Percentiles rank a stretch among this genome's conserved stretches.
Evolutionary conservation across 2,888 invertebrate genomes (phyloP).

Genomic region (Polietes domitor): DNA sequence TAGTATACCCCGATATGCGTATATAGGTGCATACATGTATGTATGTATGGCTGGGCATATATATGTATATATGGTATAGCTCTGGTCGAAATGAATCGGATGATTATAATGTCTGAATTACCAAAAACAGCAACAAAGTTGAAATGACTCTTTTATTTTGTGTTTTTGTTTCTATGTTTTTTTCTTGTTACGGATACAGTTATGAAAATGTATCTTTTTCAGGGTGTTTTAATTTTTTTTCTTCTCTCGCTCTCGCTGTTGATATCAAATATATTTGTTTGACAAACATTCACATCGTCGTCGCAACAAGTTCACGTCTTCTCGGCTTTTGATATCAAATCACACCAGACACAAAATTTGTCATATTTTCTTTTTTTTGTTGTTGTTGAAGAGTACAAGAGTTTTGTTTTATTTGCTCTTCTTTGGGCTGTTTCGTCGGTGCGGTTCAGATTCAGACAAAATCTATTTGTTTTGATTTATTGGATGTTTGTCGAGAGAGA

Average conservation of each 20-base stretch:
- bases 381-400: neutral
- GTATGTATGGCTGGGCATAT: neutral
- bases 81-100: conserved; percentile 10
- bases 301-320: conserved; percentile 6
- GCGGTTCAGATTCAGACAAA: neutral
- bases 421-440: neutral
- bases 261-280: conserved; percentile 47
- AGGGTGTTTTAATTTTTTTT: conserved; percentile 18
- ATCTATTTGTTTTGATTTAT: conserved; percentile 24
- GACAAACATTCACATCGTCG: conserved; percentile 2
- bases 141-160: neutral
- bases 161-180: neutral
- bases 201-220: conserved; percentile 47
- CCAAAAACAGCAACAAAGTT: conserved; percentile 46
- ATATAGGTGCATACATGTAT: conserved; percentile 16
- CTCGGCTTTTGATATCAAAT: neutral
- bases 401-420: neutral
- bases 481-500: conserved; percentile 22
- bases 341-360: conserved; percentile 1
- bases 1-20: conserved; percentile 18
- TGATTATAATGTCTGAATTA: conserved; percentile 55
- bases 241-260: conserved; percentile 15
- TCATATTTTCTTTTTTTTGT: conserved; percentile 15
- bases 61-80: neutral
- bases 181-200: conserved; percentile 38